Evolutionary conservation across 1,140 invertebrate species (phyloP).

Genomic region (Zaprionus lachaisei): DNA sequence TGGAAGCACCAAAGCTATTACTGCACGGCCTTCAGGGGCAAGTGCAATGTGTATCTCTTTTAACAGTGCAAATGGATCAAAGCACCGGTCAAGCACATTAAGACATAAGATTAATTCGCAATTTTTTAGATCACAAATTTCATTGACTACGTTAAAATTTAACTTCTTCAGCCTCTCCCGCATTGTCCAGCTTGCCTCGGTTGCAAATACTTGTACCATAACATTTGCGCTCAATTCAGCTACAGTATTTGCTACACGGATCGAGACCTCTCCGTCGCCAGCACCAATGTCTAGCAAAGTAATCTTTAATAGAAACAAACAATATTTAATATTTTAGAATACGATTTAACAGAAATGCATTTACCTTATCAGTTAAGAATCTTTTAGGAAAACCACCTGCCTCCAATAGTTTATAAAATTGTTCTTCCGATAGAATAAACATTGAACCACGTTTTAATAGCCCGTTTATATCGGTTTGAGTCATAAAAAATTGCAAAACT

Average conservation of each 20-base stretch:
- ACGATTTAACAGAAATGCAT: not conserved
- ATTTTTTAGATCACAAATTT: conserved; percentile 66
- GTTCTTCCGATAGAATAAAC: conserved; percentile 93
- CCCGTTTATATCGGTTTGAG: conserved; percentile 92
- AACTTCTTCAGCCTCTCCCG: conserved; percentile 88
- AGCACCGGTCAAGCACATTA: conserved; percentile 95
- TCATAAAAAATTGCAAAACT: conserved; percentile 90
- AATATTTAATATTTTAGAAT: not conserved
- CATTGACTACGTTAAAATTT: conserved; percentile 87
- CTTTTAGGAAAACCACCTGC: conserved; percentile 65
- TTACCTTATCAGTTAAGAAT: conserved; percentile 51
- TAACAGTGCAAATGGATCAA: conserved; percentile 90
- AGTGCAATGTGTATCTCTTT: conserved; percentile 88
- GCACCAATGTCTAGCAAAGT: conserved; percentile 93
- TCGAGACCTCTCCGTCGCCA: conserved; percentile 94
- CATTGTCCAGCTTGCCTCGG: conserved; percentile 94
- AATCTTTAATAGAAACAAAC: conserved; percentile 36
- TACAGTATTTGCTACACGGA: conserved; percentile 86
- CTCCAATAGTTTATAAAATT: conserved; percentile 88
- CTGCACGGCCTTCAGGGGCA: conserved; percentile 88
- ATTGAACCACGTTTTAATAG: conserved; percentile 92
- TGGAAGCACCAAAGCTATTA: conserved; percentile 94
- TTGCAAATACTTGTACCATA: conserved; percentile 91
- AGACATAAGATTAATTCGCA: conserved; percentile 90
- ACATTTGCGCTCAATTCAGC: conserved; percentile 67